Conservation (phyloP, 2,797 vertebrate genomes). For the Graptemys geographica region DNA sequence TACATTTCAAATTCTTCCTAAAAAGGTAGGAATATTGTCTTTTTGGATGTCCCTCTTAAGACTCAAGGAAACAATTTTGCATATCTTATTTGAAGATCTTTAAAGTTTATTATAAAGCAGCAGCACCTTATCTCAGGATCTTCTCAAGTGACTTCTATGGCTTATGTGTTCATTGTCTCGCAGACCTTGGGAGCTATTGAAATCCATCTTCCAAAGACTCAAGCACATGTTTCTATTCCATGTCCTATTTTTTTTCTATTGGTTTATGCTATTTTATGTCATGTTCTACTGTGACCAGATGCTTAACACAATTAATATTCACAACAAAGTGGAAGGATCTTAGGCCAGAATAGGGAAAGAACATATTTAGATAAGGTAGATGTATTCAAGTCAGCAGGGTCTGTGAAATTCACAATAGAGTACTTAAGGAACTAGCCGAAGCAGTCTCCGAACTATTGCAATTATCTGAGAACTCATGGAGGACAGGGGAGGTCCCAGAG, state of each 20-base stretch:
- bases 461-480: not conserved
- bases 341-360: not conserved
- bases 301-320: not conserved
- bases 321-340: not conserved
- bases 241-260: not conserved
- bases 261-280: not conserved
- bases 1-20: slow-evolving; percentile 36
- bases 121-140: not conserved
- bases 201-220: not conserved
- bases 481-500: not conserved
- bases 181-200: not conserved
- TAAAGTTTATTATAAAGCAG: not conserved
- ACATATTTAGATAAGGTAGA: not conserved
- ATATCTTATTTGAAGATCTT: not conserved
- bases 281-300: not conserved
- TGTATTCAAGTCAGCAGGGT: not conserved
- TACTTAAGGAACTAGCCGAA: not conserved
- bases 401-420: not conserved
- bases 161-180: not conserved
- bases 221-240: not conserved
- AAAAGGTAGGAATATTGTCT: slow-evolving; percentile 68
- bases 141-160: not conserved
- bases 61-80: not conserved
- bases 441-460: not conserved
- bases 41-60: not conserved